Percentiles rank a stretch among this genome's conserved stretches.
These are phyloP conservation scores for Ctenochaetus hawaiiensis DNA, from an alignment of 2,797 vertebrate genomes.

Conservation along the genomic window DNA sequence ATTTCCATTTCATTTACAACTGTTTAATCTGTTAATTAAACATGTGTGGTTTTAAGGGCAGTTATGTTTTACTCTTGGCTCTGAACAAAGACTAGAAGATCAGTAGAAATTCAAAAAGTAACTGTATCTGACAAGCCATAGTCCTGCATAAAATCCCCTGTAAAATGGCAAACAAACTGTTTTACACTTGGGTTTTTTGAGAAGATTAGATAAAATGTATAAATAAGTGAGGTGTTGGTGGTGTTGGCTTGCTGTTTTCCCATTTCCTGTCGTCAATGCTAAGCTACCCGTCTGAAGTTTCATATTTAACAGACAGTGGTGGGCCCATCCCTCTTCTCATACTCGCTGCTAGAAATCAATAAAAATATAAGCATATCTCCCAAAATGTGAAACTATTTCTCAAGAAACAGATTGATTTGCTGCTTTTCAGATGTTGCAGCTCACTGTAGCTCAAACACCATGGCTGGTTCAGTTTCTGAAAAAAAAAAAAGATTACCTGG, in stretches of 20 bases:
- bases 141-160: not conserved
- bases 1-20: not conserved
- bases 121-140: not conserved
- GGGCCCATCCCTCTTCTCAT: no score
- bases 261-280: not conserved
- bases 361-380: not conserved
- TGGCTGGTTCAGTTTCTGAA: slow-evolving; percentile 38
- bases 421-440: slow-evolving; percentile 51
- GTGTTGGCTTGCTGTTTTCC: not conserved
- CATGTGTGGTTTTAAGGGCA: not conserved
- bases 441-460: slow-evolving; percentile 44
- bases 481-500: slow-evolving; percentile 52
- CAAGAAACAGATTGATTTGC: slow-evolving; percentile 50
- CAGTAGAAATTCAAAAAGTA: no score
- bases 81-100: not conserved
- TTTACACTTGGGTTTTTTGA: not conserved
- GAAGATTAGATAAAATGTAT: not conserved
- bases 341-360: not conserved
- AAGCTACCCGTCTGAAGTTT: not conserved
- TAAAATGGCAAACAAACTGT: not conserved
- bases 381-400: not conserved
- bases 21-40: not conserved
- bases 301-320: not conserved
- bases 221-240: not conserved
- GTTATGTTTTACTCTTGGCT: not conserved